phyloP scores from a whole-genome alignment of 2,797 vertebrate species.

The Brachyrhaphis roseni region DNA sequence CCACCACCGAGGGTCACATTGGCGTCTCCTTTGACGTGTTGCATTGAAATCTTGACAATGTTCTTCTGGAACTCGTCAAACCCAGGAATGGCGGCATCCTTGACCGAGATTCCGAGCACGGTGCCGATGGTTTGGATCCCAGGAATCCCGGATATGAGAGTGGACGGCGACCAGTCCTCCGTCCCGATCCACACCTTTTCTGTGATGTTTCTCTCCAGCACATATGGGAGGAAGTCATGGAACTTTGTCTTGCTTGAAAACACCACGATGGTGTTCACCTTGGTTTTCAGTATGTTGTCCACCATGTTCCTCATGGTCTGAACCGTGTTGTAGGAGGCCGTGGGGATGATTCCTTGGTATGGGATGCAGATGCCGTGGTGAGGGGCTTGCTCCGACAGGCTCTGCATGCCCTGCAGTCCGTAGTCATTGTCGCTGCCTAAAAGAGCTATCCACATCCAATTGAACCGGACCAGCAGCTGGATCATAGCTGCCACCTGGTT shows the following conservation, averaged over 20 bases:
- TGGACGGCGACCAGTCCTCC: constrained; percentile 84
- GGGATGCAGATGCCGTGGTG: constrained; percentile 79
- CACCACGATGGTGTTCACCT: constrained; percentile 82
- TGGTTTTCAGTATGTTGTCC: constrained; percentile 61
- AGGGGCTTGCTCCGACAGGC: constrained; percentile 64
- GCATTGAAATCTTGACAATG: constrained; percentile 34
- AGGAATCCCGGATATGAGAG: constrained; percentile 69
- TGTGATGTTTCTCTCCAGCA: constrained; percentile 75
- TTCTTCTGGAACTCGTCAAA: constrained; percentile 77
- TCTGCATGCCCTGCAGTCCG: constrained; percentile 78
- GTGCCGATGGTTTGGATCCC: constrained; percentile 79
- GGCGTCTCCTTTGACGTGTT: background rate
- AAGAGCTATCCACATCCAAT: constrained; percentile 87
- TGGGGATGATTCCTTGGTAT: constrained; percentile 82
- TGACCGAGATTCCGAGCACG: constrained; percentile 81
- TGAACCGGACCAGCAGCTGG: constrained; percentile 75
- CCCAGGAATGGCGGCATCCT: constrained; percentile 70
- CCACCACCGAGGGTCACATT: background rate
- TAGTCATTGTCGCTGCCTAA: constrained; percentile 84
- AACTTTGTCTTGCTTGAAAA: constrained; percentile 80
- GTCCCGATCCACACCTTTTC: constrained; percentile 86
- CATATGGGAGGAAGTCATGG: constrained; percentile 73
- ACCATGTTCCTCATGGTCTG: constrained; percentile 71
- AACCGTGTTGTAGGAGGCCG: background rate
- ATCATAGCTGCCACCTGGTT: constrained; percentile 84